Percentiles rank a stretch among this genome's conserved stretches.
Conservation (phyloP, 1,140 invertebrate species). For the Paraescarpia echinospica region DNA sequence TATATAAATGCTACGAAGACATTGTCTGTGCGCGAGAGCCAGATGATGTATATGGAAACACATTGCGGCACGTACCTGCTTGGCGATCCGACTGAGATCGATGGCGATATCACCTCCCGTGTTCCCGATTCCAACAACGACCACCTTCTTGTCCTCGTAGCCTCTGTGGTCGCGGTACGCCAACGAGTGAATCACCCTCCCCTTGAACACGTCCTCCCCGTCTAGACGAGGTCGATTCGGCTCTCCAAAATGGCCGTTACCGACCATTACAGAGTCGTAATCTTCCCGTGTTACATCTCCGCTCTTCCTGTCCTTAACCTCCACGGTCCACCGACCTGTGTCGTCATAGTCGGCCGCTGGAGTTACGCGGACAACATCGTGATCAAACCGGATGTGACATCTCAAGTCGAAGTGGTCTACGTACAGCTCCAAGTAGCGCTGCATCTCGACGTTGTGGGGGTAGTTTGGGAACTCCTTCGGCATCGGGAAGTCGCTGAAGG, state of each 20-base stretch:
- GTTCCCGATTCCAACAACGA: slow-evolving; percentile 65
- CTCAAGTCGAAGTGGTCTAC: slow-evolving; percentile 53
- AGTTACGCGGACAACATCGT: slow-evolving; percentile 47
- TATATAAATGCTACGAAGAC: too few relatives aligned
- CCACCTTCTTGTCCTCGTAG: slow-evolving; percentile 56
- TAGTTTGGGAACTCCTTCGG: slow-evolving; percentile 58
- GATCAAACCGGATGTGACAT: slow-evolving; percentile 51
- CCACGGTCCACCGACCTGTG: slow-evolving; percentile 57
- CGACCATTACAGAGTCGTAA: slow-evolving; percentile 57
- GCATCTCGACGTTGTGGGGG: slow-evolving; percentile 55
- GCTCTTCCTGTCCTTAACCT: slow-evolving; percentile 32
- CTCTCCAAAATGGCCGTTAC: slow-evolving; percentile 54
- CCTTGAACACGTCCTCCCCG: slow-evolving; percentile 57
- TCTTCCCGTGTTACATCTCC: slow-evolving; percentile 33
- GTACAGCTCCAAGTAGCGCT: slow-evolving; percentile 58
- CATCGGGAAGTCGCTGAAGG: slow-evolving; percentile 60
- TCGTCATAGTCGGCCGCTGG: slow-evolving; percentile 42
- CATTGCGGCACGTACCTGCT: slow-evolving; percentile 48
- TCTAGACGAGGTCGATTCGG: slow-evolving; percentile 51
- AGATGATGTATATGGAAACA: too few relatives aligned
- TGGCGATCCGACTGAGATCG: slow-evolving; percentile 60
- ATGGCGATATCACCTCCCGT: slow-evolving; percentile 64
- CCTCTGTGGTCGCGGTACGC: slow-evolving; percentile 51
- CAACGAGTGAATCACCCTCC: slow-evolving; percentile 59
- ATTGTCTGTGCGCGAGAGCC: too few relatives aligned